phyloP scores from a whole-genome alignment of 2,113 vertebrate species.

The Xiphias gladius region DNA sequence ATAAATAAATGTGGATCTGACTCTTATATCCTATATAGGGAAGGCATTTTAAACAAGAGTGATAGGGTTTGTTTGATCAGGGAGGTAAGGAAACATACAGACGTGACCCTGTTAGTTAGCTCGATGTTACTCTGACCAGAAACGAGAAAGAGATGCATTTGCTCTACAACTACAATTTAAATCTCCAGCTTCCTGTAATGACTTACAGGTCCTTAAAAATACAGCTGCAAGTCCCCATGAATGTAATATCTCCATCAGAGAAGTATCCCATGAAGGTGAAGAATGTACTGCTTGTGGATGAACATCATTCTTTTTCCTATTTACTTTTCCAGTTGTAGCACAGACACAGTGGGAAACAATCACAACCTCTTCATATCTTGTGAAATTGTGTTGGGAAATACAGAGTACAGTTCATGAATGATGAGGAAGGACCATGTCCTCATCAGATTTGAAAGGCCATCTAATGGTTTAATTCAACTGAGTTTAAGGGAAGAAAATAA shows the following conservation, averaged over 20 bases:
- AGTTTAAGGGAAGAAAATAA: not conserved
- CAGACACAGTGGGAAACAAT: not conserved
- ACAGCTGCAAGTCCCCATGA: conserved; percentile 19
- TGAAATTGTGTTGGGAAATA: conserved; percentile 13
- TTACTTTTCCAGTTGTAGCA: conserved; percentile 9
- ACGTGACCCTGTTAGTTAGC: not conserved
- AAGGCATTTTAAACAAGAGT: conserved; percentile 41
- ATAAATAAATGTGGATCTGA: conserved; percentile 55
- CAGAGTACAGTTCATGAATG: conserved; percentile 3
- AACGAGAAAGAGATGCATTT: conserved; percentile 43
- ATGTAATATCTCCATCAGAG: conserved; percentile 30
- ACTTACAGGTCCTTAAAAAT: conserved; percentile 27
- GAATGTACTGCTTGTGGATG: conserved; percentile 8
- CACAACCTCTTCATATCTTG: conserved; percentile 2
- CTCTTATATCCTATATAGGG: conserved; percentile 39
- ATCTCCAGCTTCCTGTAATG: conserved; percentile 22
- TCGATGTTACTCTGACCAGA: conserved; percentile 33
- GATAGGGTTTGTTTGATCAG: conserved; percentile 43
- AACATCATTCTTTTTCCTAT: conserved; percentile 21
- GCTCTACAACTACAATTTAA: conserved; percentile 13
- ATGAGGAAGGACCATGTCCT: not conserved
- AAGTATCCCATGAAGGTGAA: conserved; percentile 34
- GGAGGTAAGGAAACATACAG: conserved; percentile 26
- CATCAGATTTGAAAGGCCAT: not conserved
- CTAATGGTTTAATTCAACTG: not conserved